Percentiles rank a stretch among this genome's conserved stretches.
Evolutionary conservation across 1,140 invertebrate genomes (phyloP).

Genomic region (Zaprionus africanus): DNA sequence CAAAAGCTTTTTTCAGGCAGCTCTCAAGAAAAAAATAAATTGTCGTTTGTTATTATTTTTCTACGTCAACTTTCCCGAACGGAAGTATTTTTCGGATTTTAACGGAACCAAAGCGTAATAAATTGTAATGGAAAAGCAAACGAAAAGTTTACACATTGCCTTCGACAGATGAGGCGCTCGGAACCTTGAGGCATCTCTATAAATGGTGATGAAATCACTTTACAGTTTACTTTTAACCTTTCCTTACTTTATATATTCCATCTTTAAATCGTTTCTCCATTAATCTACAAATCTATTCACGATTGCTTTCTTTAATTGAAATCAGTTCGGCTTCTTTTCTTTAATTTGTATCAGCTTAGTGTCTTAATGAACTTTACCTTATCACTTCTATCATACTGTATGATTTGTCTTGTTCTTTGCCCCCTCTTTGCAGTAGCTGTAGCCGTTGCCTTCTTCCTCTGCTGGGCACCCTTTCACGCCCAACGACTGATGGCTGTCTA

Average conservation of each 20-base stretch:
- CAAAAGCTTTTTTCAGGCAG: background rate
- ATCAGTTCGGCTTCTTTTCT: too few relatives aligned
- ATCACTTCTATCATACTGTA: background rate
- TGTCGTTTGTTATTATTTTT: background rate
- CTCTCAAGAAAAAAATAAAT: background rate
- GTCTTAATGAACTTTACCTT: background rate
- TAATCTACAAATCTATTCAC: too few relatives aligned
- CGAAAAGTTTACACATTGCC: background rate
- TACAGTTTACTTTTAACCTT: too few relatives aligned
- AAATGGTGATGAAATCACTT: background rate
- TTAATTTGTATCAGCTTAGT: background rate
- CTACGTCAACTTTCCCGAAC: background rate
- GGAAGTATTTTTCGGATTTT: background rate
- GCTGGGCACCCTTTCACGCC: conserved; percentile 97
- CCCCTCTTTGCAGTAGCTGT: conserved; percentile 91
- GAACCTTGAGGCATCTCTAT: background rate
- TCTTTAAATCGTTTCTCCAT: too few relatives aligned
- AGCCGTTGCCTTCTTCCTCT: conserved; percentile 97
- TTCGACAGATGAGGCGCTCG: background rate
- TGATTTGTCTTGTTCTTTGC: conserved; percentile 17
- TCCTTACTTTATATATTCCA: too few relatives aligned
- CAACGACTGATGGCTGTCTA: conserved; percentile 92
- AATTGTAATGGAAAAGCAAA: background rate
- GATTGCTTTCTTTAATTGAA: too few relatives aligned
- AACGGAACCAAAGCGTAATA: background rate